These are phyloP conservation scores for Gobius niger DNA, from an alignment of 2,113 vertebrate species.

Conservation along the genomic window DNA sequence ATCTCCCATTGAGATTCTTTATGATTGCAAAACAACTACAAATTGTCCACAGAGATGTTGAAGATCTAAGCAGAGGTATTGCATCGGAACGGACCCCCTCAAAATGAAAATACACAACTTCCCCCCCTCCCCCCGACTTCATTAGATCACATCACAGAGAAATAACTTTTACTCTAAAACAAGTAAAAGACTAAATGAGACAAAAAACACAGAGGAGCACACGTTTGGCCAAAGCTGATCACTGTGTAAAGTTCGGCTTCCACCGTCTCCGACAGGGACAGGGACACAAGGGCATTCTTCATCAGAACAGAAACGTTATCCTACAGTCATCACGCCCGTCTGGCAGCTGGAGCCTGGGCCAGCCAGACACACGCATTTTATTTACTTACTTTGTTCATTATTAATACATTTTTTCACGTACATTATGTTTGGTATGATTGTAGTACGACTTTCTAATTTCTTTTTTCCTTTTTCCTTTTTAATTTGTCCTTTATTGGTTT, in stretches of 20 bases:
- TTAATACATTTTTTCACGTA: not conserved
- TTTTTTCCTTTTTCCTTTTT: too few species aligned
- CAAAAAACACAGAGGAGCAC: slow-evolving; percentile 61
- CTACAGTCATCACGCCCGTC: slow-evolving; percentile 58
- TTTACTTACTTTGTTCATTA: not conserved
- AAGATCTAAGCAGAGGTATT: slow-evolving; percentile 76
- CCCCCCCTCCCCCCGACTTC: slow-evolving; percentile 53
- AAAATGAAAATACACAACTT: slow-evolving; percentile 52
- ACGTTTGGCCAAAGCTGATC: slow-evolving; percentile 82
- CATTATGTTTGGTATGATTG: not conserved
- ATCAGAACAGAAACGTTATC: slow-evolving; percentile 64
- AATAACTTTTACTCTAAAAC: slow-evolving; percentile 82
- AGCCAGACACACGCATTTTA: not conserved
- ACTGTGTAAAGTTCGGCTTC: slow-evolving; percentile 75
- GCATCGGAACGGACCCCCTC: slow-evolving; percentile 71
- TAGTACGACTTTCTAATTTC: too few species aligned
- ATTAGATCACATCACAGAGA: slow-evolving; percentile 65
- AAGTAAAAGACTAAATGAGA: slow-evolving; percentile 77
- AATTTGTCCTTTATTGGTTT: too few species aligned
- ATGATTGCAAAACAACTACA: slow-evolving; percentile 75
- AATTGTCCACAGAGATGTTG: slow-evolving; percentile 67
- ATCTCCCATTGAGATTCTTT: slow-evolving; percentile 67
- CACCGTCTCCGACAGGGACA: slow-evolving; percentile 65
- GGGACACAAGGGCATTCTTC: slow-evolving; percentile 69
- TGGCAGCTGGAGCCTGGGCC: slow-evolving; percentile 33